A percentile compares a stretch with the other conserved stretches of the same genome.
phyloP scores from a whole-genome alignment of 2,797 vertebrate genomes.

The Arctocebus calabarensis region DNA sequence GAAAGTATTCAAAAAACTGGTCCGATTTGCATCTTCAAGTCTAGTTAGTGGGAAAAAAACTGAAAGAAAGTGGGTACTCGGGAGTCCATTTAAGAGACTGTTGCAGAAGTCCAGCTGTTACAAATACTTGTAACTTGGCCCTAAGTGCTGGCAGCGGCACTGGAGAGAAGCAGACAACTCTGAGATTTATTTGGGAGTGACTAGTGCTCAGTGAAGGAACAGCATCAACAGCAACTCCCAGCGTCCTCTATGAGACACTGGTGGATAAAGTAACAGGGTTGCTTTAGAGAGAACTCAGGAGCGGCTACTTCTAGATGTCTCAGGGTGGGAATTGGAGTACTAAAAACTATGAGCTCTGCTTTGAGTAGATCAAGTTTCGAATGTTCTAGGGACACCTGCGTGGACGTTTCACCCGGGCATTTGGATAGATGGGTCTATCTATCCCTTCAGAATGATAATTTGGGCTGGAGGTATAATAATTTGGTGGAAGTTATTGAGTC shows the following conservation, averaged over 20 bases:
- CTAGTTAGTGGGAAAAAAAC: background rate
- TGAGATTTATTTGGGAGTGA: conserved; percentile 45
- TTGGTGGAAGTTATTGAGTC: background rate
- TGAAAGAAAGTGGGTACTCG: background rate
- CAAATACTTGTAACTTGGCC: background rate
- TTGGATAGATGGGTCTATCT: background rate
- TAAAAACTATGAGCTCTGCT: background rate
- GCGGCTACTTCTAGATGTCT: background rate
- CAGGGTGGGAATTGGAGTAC: background rate
- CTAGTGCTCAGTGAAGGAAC: background rate
- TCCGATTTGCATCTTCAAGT: background rate
- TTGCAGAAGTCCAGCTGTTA: background rate
- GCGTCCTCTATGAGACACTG: background rate
- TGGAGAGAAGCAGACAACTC: background rate
- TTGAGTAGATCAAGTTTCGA: background rate
- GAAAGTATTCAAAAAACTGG: background rate
- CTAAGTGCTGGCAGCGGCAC: background rate
- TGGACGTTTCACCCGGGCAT: background rate
- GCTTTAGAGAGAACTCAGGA: background rate
- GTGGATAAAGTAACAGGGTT: background rate
- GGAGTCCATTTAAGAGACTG: background rate
- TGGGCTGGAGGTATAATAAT: background rate
- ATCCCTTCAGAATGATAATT: background rate
- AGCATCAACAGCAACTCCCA: background rate
- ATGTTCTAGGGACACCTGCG: background rate